Evolutionary conservation across 1,140 invertebrate genomes (phyloP), one percentile per base, ranked within the genome.

Genomic region (Conus ventricosus): DNA sequence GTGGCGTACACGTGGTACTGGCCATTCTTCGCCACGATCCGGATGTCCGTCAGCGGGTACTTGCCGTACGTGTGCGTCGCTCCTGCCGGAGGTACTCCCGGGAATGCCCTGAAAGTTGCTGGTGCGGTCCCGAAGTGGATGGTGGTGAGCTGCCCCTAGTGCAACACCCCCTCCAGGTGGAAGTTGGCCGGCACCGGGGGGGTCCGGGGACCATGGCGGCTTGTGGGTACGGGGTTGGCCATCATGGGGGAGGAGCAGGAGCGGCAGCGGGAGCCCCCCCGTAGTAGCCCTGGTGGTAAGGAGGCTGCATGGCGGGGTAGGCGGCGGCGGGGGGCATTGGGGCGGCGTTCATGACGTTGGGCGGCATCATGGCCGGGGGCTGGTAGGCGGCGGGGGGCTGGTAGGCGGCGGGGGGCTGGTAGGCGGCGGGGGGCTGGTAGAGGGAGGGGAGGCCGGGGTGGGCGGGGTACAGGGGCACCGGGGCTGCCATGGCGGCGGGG

Each of bases 1-100:
- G 82, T 87, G n/a, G 90, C 90, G 63, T 89, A 90, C 57, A 91
- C 89, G 55, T 91, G 89, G 85, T 86, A 90, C 75, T 91, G 87
- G 23, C 91, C 91, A 20, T 81, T 80, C 71, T 89, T 87, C 7
- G 63, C 53, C 57, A 82, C 84, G 15, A 91, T 71, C 57, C 88
- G 88, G 15, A 90, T 85, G 23, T 90, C 88, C 25, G 89, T 90
- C 63, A 63, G 51, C 10, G 89, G 89, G 87, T 87, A 88, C n/a
- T 84, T 87, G 15, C 89, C 91, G 55, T 91, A 91, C 1, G 88
- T 89, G 71, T 84, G 67, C n/a, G 84, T n/a, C 8, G 88, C 67
- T 91, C 91, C 15, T 54, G 55, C 10, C 85, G 78, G 20, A 91
- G 71, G 54, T 89, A 88, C 20, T 90, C 89, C 2, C n/a, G n/a